Base-by-base conservation (phyloP, 2,797 vertebrate genomes). In the Neomorphus geoffroyi region DNA sequence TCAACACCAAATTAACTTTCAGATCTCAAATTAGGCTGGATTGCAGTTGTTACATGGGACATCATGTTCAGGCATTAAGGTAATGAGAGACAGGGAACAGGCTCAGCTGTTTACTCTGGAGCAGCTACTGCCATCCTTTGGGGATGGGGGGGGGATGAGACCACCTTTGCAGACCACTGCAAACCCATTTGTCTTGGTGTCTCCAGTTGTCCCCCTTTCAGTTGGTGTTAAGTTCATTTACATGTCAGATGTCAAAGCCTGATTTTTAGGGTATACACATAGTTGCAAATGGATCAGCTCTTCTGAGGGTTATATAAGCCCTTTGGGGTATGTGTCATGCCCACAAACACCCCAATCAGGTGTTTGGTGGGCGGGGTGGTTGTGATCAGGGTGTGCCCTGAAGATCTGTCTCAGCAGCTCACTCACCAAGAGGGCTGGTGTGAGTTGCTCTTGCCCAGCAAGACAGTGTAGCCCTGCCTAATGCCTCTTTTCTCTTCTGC, bases 261-360 rank as follows among this genome's bases (percentile, higher is more conserved):
- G 3, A 13, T 60, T 86, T 90, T 88, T 46, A 35, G 5, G 4
- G 35, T 28, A 8, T 4, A 9, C 10, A 14, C 26, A 12, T 8
- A 86, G 14, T 24, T 58, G 30, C 26, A 54, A 66, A 62, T 2
- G 23, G 17, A 7, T 39, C 32, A 46, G 28, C 27, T 8, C 30
- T 85, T 79, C 15, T 33, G 4, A 30, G 32, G n/a, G 10, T 35
- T 24, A 35, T 8, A 4, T 5, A 46, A 77, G 30, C 19, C 14
- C 11, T 46, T 14, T 24, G 23, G 19, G n/a, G 32, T 2, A 4
- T 0, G 0, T 17, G 8, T 15, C 0, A 0, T 33, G 11, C 27
- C 64, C 35, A 41, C 22, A 22, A 24, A 64, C 9, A 33, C 8
- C 6, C 28, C 0, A 0, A 3, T 4, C 18, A 18, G 28, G 24